phyloP scores from a whole-genome alignment of 2,888 invertebrate genomes.

The Drosophila subsilvestris region DNA sequence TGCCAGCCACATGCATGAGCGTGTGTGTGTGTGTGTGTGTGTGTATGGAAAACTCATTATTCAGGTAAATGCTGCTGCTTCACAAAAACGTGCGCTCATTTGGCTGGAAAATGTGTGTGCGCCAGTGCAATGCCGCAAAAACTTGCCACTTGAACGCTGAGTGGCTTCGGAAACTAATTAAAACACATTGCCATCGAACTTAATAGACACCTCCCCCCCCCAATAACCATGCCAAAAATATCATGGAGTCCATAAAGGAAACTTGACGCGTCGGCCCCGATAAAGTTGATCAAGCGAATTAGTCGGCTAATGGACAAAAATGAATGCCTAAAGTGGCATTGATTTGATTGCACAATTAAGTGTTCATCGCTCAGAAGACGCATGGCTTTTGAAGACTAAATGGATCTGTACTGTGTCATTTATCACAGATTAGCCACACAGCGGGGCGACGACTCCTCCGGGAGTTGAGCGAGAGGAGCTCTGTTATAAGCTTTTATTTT shows the following conservation, averaged over 20 bases:
- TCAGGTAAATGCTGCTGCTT: conserved; percentile 64
- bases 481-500: conserved; percentile 28
- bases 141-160: neutral
- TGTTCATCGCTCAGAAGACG: conserved; percentile 5
- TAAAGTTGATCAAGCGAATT: conserved; percentile 66
- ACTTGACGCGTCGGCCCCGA: neutral
- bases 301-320: conserved; percentile 64
- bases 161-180: conserved; percentile 58
- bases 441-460: conserved; percentile 14
- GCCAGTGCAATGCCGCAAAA: conserved; percentile 4
- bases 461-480: conserved; percentile 24
- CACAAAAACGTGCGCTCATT: conserved; percentile 65
- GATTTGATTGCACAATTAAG: conserved; percentile 69
- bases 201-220: conserved; percentile 46
- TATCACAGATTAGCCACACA: conserved; percentile 33
- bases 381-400: neutral
- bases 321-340: conserved; percentile 54
- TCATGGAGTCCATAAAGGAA: neutral
- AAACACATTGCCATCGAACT: conserved; percentile 62
- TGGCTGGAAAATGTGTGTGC: conserved; percentile 51
- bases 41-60: conserved; percentile 66
- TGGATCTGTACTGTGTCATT: conserved; percentile 21
- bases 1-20: conserved; percentile 8
- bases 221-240: neutral
- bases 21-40: conserved; percentile 2